phyloP scores from a whole-genome alignment of 2,797 vertebrate genomes.

The Triplophysa bombifrons region DNA sequence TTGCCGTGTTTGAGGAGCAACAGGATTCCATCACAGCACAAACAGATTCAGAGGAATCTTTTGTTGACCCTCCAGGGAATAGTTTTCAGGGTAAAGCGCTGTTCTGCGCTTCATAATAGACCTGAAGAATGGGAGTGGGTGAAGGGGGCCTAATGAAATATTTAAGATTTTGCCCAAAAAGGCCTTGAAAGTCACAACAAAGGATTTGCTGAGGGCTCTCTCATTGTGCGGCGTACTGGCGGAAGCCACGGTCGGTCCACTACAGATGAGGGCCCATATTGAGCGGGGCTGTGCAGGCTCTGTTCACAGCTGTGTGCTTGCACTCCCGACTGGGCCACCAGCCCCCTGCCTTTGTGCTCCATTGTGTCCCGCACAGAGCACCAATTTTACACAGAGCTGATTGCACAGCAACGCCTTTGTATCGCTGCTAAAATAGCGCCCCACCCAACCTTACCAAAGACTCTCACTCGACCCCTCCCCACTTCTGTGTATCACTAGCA shows the following conservation, averaged over 20 bases:
- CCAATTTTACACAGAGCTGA: slow-evolving; percentile 86
- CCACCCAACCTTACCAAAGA: slow-evolving; percentile 67
- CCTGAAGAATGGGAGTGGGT: slow-evolving; percentile 67
- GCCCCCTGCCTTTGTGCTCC: slow-evolving; percentile 84
- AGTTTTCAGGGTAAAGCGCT: slow-evolving; percentile 61
- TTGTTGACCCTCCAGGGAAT: slow-evolving; percentile 72
- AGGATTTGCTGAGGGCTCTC: slow-evolving; percentile 74
- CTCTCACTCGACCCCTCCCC: slow-evolving; percentile 57
- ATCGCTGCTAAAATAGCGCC: slow-evolving; percentile 63
- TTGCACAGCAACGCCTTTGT: slow-evolving; percentile 86
- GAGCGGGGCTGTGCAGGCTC: slow-evolving; percentile 82
- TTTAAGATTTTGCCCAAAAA: slow-evolving; percentile 84
- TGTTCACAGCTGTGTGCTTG: slow-evolving; percentile 89
- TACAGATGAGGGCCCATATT: slow-evolving; percentile 89
- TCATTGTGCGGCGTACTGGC: slow-evolving; percentile 76
- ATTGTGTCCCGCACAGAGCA: slow-evolving; percentile 81
- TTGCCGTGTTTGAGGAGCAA: slow-evolving; percentile 68
- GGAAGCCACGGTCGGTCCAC: slow-evolving; percentile 81
- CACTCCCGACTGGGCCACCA: slow-evolving; percentile 84
- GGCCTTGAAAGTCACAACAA: slow-evolving; percentile 82
- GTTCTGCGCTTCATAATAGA: slow-evolving; percentile 68
- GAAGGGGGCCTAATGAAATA: slow-evolving; percentile 85
- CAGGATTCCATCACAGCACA: slow-evolving; percentile 68
- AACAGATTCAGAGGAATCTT: slow-evolving; percentile 71
- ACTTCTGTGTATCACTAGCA: slow-evolving; percentile 34